Evolutionary conservation across 2,113 vertebrate species (phyloP).

Genomic region (Cichladusa arquata): DNA sequence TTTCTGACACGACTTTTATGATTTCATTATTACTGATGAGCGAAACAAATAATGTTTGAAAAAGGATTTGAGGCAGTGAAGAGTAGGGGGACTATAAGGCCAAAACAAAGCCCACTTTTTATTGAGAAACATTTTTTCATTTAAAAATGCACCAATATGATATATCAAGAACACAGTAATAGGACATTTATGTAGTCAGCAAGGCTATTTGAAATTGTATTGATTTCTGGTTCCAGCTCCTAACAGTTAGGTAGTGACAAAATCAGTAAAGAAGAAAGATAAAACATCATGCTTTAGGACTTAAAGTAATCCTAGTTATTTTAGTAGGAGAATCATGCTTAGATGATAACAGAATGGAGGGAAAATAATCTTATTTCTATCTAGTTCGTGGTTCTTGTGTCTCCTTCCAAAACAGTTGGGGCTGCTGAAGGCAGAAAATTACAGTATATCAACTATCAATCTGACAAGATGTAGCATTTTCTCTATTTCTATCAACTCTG

Average conservation of each 20-base stretch:
- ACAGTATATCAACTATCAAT: background rate
- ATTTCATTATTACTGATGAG: background rate
- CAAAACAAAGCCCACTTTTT: background rate
- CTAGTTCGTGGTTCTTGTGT: background rate
- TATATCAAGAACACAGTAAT: background rate
- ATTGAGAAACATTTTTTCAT: background rate
- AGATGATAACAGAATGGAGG: background rate
- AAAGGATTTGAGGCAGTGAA: background rate
- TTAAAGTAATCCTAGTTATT: background rate
- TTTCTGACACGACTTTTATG: background rate
- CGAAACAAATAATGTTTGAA: background rate
- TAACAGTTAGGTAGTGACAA: background rate
- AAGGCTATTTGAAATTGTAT: background rate
- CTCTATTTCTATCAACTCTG: background rate
- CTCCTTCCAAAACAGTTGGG: background rate
- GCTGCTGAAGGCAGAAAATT: background rate
- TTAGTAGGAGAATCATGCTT: background rate
- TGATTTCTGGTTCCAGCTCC: background rate
- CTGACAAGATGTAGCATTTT: background rate
- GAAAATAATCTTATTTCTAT: background rate
- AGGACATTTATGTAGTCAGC: background rate
- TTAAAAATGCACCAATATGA: background rate
- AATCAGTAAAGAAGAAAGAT: background rate
- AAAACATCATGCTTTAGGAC: background rate
- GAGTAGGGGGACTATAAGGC: background rate